These are phyloP conservation scores for Brachylomia viminalis DNA, from an alignment of 2,888 invertebrate genomes.

Conservation along the genomic window DNA sequence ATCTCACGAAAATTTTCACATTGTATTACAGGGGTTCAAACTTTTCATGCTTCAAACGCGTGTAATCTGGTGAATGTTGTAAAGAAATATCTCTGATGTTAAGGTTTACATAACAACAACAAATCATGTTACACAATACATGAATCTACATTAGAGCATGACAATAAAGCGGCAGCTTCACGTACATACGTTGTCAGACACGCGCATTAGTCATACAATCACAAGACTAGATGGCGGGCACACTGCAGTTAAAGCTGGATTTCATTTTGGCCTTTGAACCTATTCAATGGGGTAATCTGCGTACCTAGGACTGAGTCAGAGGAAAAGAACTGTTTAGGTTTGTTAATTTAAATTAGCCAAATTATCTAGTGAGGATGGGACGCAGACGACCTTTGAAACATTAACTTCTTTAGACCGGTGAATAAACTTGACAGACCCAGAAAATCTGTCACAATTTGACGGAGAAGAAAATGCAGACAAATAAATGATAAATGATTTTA, in stretches of 20 bases:
- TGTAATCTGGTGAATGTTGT: constrained; percentile 17
- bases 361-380: constrained; percentile 74
- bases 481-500: no score
- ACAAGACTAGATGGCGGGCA: constrained; percentile 74
- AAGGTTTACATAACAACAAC: constrained; percentile 56
- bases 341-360: constrained; percentile 79
- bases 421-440: constrained; percentile 29
- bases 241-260: constrained; percentile 82
- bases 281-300: constrained; percentile 75
- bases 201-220: constrained; percentile 73
- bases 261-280: constrained; percentile 78
- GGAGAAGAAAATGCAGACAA: constrained; percentile 16
- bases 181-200: constrained; percentile 64
- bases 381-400: constrained; percentile 60
- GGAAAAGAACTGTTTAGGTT: constrained; percentile 84
- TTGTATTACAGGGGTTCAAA: constrained; percentile 7
- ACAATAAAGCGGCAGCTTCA: constrained; percentile 54
- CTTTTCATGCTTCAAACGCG: constrained; percentile 17
- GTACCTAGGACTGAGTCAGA: constrained; percentile 79
- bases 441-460: neutral
- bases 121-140: constrained; percentile 64
- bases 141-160: constrained; percentile 45
- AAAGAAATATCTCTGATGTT: constrained; percentile 32
- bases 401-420: constrained; percentile 42
- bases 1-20: constrained; percentile 14